These are phyloP conservation scores for Dendropsophus ebraccatus DNA, from an alignment of 2,113 vertebrate species.

Conservation along the genomic window DNA sequence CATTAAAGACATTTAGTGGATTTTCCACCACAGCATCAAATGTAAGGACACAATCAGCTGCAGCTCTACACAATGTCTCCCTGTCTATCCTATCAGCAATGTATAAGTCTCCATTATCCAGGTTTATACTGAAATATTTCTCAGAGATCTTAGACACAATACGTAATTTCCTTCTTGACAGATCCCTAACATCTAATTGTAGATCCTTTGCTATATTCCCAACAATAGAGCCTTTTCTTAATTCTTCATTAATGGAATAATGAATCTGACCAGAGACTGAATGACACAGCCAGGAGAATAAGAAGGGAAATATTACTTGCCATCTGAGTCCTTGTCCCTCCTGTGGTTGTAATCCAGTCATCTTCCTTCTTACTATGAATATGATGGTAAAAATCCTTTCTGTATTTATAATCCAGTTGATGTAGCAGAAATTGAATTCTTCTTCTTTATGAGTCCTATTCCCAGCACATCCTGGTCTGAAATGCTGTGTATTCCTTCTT, in stretches of 20 bases:
- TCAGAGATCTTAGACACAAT: neutral
- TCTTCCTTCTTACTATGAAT: neutral
- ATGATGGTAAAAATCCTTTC: neutral
- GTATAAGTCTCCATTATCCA: constrained; percentile 1
- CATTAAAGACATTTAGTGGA: neutral
- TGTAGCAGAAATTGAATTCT: neutral
- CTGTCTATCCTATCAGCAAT: constrained; percentile 16
- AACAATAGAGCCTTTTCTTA: neutral
- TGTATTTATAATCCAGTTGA: neutral
- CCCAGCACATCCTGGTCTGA: neutral
- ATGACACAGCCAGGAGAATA: constrained; percentile 14
- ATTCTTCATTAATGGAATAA: constrained; percentile 9
- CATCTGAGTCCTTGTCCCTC: constrained; percentile 17
- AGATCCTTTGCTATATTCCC: neutral
- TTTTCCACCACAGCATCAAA: constrained; percentile 11
- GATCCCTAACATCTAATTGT: neutral
- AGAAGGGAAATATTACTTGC: constrained; percentile 13
- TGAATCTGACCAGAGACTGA: constrained; percentile 19
- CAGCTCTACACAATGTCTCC: constrained; percentile 4
- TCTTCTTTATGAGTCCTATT: neutral
- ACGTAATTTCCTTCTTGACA: neutral
- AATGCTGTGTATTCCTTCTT: constrained; percentile 20
- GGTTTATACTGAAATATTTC: constrained; percentile 1
- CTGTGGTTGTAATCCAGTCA: constrained; percentile 4
- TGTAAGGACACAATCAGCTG: constrained; percentile 6